phyloP scores from a whole-genome alignment of 2,113 vertebrate genomes.

The Chunga burmeisteri region DNA sequence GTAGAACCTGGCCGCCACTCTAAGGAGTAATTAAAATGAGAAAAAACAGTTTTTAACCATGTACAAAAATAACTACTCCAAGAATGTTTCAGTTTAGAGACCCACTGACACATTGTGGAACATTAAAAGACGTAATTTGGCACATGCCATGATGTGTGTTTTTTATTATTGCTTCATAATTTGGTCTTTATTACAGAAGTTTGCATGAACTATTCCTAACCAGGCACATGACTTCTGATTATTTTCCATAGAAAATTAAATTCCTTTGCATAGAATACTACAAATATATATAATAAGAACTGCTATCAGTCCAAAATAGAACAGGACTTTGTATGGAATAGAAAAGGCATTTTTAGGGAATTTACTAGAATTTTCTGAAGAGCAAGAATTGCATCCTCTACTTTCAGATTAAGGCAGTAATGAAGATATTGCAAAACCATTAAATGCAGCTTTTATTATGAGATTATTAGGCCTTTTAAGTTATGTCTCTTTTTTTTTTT shows the following conservation, averaged over 20 bases:
- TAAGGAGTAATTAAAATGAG: conserved; percentile 60
- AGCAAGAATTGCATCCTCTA: not conserved
- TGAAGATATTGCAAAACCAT: not conserved
- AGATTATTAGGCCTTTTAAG: not conserved
- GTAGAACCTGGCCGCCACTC: conserved; percentile 98
- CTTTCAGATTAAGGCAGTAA: not conserved
- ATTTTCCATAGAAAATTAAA: not conserved
- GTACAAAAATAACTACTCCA: not conserved
- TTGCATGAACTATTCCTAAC: not conserved
- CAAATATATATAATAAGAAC: not conserved
- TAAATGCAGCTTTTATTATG: not conserved
- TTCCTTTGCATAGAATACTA: not conserved
- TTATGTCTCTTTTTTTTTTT: not conserved
- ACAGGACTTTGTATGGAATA: not conserved
- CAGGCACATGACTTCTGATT: not conserved
- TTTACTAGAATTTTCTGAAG: not conserved
- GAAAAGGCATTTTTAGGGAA: not conserved
- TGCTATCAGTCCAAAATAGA: not conserved
- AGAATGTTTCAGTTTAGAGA: not conserved
- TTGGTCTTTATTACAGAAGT: not conserved
- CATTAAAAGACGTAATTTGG: not conserved
- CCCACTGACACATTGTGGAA: not conserved
- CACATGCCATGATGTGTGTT: not conserved
- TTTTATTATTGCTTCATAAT: not conserved
- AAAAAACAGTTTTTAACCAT: conserved; percentile 4